A percentile compares a stretch with the other conserved stretches of the same genome.
These are phyloP conservation scores for Plumapathes pennacea DNA, from an alignment of 92 coral and sea anemone species.

Conservation along the genomic window DNA sequence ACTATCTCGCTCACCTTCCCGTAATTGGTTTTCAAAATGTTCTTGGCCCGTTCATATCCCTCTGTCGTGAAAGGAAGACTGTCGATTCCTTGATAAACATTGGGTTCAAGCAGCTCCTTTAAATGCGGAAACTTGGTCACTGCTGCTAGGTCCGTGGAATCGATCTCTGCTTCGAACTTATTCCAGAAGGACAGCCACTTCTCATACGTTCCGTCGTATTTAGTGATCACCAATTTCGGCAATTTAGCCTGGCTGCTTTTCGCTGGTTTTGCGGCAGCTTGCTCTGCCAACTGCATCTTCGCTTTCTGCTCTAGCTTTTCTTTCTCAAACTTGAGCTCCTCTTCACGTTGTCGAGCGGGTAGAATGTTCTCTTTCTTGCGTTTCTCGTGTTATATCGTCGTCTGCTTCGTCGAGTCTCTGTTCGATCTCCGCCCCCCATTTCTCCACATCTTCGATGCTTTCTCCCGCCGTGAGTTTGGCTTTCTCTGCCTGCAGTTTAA, in stretches of 20 bases:
- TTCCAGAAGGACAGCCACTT: slow-evolving; percentile 56
- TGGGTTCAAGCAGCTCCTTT: slow-evolving; percentile 41
- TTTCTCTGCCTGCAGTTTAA: too few relatives aligned
- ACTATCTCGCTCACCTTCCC: slow-evolving; percentile 52
- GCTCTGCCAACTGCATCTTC: neutral
- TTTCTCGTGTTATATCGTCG: too few relatives aligned
- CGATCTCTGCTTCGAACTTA: slow-evolving; percentile 40
- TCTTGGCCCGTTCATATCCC: slow-evolving; percentile 25
- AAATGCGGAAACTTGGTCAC: slow-evolving; percentile 42
- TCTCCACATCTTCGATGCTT: too few relatives aligned
- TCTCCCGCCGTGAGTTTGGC: too few relatives aligned
- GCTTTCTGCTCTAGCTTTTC: slow-evolving; percentile 2
- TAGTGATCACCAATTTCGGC: slow-evolving; percentile 32
- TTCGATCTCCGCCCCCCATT: too few relatives aligned
- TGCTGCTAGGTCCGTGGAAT: slow-evolving; percentile 13
- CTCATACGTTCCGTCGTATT: slow-evolving; percentile 29
- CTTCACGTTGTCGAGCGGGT: too few relatives aligned
- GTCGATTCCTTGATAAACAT: slow-evolving; percentile 23
- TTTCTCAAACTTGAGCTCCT: too few relatives aligned
- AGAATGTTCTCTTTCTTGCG: too few relatives aligned
- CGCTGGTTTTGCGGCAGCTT: slow-evolving; percentile 5
- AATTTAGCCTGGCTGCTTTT: slow-evolving; percentile 25
- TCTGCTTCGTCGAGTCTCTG: too few relatives aligned
- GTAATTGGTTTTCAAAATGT: slow-evolving; percentile 22
- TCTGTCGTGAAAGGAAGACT: slow-evolving; percentile 36